Evolutionary conservation across 2,113 vertebrate species (phyloP), one percentile per base, ranked within the genome.

Genomic region (Ranitomeya imitator): DNA sequence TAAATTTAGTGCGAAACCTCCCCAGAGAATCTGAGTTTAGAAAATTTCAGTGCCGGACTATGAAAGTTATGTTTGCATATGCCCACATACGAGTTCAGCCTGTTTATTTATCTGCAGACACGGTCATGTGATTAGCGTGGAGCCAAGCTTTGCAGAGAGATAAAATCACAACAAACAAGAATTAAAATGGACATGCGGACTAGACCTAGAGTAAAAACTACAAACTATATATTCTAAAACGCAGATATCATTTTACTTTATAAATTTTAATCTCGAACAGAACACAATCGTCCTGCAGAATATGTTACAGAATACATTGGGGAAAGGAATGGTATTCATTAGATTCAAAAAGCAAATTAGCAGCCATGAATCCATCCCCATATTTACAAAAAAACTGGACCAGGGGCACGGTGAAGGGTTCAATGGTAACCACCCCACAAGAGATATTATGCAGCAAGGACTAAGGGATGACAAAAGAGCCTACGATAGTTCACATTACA

Each of bases 21-120:
- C 71, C 73, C 57, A 60, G 69, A 65, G 74, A 61, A 79, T 67
- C 45, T 54, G 74, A 79, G 37, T 86, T 23, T 60, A 63, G 85
- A 51, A 79, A 9, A 86, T 65, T 54, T 79, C 26, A 23, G 37
- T 45, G 21, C 74, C 67, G 31, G 31, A 59, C 55, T 86, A 61
- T 61, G 37, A 31, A 51, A 21, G 51, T 23, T 61, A 31, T 63
- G 55, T 76, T 85, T 85, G 45, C 76, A 78, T 78, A 54, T 54
- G 19, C 18, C 45, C 76, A 78, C 45, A 54, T 78, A 78, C 11
- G 11, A 78, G n/a, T 52, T 21, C 26, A 45, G 31, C 71, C 71
- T 74, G 31, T 74, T 74, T 74, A 73, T 69, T 37, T 73, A 73
- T 16, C 8, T 74, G 71, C 31, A 19, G 15, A 19, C 71, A 45